Evolutionary conservation across 2,113 vertebrate genomes (phyloP), one percentile per base, ranked within the genome.

Genomic region (Leiothrix lutea): DNA sequence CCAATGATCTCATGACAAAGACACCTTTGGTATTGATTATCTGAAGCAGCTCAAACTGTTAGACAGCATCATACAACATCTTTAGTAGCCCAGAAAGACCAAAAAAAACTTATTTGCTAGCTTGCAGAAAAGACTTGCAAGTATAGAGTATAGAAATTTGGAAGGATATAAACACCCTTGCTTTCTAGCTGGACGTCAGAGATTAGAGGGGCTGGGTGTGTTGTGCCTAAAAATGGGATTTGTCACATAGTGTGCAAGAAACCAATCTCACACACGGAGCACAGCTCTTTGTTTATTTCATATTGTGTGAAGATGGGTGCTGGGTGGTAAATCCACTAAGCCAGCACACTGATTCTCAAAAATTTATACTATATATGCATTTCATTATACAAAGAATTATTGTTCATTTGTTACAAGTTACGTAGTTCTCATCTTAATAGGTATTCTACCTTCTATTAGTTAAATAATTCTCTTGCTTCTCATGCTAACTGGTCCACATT

Each of bases 161-260:
- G 21, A 40, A 48, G 21, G 14, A 26, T 42, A 35, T 35, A 42
- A 40, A 18, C 8, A 29, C 8, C 7, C 20, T 40, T 62, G 8
- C 36, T 71, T 40, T 62, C 56, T 38, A 70, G 47, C 24, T 56
- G 22, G 29, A 54, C 14, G 5, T 72, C 42, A 31, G 50, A 56
- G 35, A 40, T 62, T 51, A 79, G 16, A 54, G 4, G 31, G 57
- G 5, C 31, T 79, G 20, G 5, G 16, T 48, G 57, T 42, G 11
- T 22, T 35, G 7, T 48, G 28, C 15, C 13, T 74, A 40, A 60
- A 74, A 67, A 5, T 0, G 0, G 7, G 61, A 74, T 74, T 74
- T 0, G 0, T 67, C 20, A 60, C 5, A 13, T 13, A 18, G 8
- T 21, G n/a, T 45, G 28, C 45, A 74, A 11, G 25, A 60, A 81